Base-by-base conservation (phyloP, 2,113 vertebrate genomes). In the Toxotes chatareus region DNA sequence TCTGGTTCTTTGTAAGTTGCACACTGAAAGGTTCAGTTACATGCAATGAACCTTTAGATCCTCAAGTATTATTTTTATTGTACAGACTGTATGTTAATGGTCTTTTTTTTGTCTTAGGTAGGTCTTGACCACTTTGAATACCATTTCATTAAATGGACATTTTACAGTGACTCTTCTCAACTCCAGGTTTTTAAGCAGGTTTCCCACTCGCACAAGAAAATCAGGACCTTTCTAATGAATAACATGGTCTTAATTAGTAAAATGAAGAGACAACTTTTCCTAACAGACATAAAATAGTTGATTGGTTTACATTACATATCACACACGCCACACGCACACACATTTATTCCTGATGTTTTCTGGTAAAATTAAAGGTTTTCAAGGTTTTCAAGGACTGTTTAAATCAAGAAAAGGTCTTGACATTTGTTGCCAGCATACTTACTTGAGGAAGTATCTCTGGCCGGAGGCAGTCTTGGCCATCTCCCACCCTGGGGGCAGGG, bases 391-490 rank as follows among this genome's bases (percentile, higher is more conserved):
- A 42, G 9, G 17, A 38, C 17, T 40, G 16, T 11, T 44, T 5
- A 23, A 72, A 1, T 2, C 5, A 61, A 12, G 12, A 64, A 53
- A 55, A 57, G 17, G 17, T 16, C n/a, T 3, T n/a, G 44, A 68
- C 55, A 44, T 47, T 66, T 46, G 38, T 31, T 40, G 17, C 34
- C 13, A 6, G n/a, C 44, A 70, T 69, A 97, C 98, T 98, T 94
- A 99, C 98, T 99, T 99, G 83, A 99, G 95, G 80, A 99, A 99
- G 94, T 99, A 99, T 96, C 98, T 96, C 95, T 99, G 98, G 51
- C 98, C 98, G 19, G 98, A 99, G 16, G 96, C 87, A 0, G 98
- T 99, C 93, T 99, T 99, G 36, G 98, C 98, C 98, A 99, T 99
- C 93, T 99, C 98, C 98, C 98, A 99, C 4, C 98, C 98, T 0